phyloP scores from a whole-genome alignment of 2,888 invertebrate species.

The Trichogramma evanescens region DNA sequence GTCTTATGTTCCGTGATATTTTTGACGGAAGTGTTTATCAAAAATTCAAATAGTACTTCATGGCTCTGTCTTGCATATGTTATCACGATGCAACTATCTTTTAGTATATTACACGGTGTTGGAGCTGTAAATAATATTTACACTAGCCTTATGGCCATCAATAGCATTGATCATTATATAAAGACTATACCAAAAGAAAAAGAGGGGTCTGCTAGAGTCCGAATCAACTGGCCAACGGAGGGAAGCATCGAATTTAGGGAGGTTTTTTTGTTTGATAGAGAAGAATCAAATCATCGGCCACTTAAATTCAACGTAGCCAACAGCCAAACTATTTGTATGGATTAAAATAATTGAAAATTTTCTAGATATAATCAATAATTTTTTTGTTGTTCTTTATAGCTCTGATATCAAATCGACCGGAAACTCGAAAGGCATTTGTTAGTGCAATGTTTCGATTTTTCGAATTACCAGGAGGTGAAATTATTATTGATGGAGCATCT shows the following conservation, averaged over 20 bases:
- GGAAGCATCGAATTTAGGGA: constrained; percentile 30
- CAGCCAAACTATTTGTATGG: constrained; percentile 27
- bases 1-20: constrained; percentile 15
- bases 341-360: neutral
- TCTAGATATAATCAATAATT: neutral
- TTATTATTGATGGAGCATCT: constrained; percentile 27
- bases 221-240: constrained; percentile 27
- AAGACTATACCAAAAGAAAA: constrained; percentile 30
- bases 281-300: constrained; percentile 23
- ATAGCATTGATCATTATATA: constrained; percentile 27
- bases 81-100: constrained; percentile 28
- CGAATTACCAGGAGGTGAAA: constrained; percentile 27
- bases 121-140: constrained; percentile 26
- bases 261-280: constrained; percentile 22
- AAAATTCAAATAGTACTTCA: neutral
- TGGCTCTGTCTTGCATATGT: constrained; percentile 29
- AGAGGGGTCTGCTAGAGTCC: constrained; percentile 19
- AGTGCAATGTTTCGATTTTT: constrained; percentile 28
- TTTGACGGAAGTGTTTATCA: constrained; percentile 7
- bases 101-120: constrained; percentile 26
- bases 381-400: constrained; percentile 13
- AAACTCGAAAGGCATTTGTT: constrained; percentile 25
- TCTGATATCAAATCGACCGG: constrained; percentile 21
- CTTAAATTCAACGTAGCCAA: constrained; percentile 25
- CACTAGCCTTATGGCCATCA: constrained; percentile 28